These are phyloP conservation scores for Troides oblongomaculatus DNA, from an alignment of 2,888 invertebrate species.

Conservation along the genomic window DNA sequence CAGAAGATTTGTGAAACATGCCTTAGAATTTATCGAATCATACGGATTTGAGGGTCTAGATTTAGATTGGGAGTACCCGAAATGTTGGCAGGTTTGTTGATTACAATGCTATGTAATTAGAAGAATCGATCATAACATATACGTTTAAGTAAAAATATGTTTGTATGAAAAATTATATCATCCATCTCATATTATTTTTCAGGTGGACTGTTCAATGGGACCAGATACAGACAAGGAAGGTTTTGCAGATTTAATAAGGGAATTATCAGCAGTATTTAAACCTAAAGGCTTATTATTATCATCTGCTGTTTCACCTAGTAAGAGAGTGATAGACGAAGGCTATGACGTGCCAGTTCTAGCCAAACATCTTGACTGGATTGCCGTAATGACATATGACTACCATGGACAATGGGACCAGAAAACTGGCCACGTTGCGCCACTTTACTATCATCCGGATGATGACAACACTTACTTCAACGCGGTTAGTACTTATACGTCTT, in stretches of 20 bases:
- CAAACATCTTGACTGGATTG: conserved; percentile 91
- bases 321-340: conserved; percentile 91
- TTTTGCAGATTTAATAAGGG: conserved; percentile 86
- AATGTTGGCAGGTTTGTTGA: conserved; percentile 86
- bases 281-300: conserved; percentile 86
- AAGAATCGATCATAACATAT: not conserved
- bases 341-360: conserved; percentile 90
- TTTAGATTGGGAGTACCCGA: conserved; percentile 97
- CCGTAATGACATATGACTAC: conserved; percentile 95
- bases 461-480: conserved; percentile 91
- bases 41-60: conserved; percentile 96
- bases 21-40: conserved; percentile 87
- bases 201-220: conserved; percentile 92
- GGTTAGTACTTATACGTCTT: conserved; percentile 68
- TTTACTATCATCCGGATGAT: conserved; percentile 90
- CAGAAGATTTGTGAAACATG: conserved; percentile 86
- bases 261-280: conserved; percentile 84
- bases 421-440: conserved; percentile 93
- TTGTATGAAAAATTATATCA: not conserved
- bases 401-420: conserved; percentile 96
- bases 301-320: conserved; percentile 92
- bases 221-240: conserved; percentile 90
- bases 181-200: conserved; percentile 35
- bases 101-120: conserved; percentile 9
- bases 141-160: conserved; percentile 4